Conservation (phyloP, 2,888 invertebrate species). For the Hypomecis atomaria region DNA sequence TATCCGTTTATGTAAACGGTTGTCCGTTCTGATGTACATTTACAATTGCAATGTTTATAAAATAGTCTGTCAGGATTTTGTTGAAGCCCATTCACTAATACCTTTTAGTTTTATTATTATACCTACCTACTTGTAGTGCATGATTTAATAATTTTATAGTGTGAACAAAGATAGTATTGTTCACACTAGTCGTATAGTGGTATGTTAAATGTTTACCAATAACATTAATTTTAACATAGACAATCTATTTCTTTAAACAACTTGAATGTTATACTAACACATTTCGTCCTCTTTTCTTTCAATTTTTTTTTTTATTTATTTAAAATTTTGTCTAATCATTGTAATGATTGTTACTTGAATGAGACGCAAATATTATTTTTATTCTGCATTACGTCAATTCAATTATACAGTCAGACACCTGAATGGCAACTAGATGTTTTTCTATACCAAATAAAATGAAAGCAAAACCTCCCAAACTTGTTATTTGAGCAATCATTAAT, state of each 20-base stretch:
- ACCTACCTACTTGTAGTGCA: not conserved
- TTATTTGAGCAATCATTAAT: conserved; percentile 7
- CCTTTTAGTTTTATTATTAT: conserved; percentile 8
- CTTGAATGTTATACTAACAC: no score
- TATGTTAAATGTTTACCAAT: no score
- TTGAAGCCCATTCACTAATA: conserved; percentile 9
- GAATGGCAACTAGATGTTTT: not conserved
- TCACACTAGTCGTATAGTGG: no score
- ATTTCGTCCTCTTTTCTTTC: no score
- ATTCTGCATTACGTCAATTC: not conserved
- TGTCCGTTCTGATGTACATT: conserved; percentile 42
- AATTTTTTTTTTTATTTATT: no score
- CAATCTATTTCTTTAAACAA: no score
- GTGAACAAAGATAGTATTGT: no score
- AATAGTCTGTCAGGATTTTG: conserved; percentile 37
- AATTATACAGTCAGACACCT: not conserved
- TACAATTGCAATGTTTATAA: conserved; percentile 52
- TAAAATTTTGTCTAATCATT: no score
- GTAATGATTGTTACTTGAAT: no score
- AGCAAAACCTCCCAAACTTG: not conserved
- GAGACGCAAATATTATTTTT: not conserved
- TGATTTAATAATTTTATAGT: not conserved
- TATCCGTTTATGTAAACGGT: conserved; percentile 46
- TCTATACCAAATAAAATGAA: conserved; percentile 2
- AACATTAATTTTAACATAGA: no score